These are phyloP conservation scores for Drosophila oshimai DNA, from an alignment of 1,140 invertebrate genomes.

Conservation along the genomic window DNA sequence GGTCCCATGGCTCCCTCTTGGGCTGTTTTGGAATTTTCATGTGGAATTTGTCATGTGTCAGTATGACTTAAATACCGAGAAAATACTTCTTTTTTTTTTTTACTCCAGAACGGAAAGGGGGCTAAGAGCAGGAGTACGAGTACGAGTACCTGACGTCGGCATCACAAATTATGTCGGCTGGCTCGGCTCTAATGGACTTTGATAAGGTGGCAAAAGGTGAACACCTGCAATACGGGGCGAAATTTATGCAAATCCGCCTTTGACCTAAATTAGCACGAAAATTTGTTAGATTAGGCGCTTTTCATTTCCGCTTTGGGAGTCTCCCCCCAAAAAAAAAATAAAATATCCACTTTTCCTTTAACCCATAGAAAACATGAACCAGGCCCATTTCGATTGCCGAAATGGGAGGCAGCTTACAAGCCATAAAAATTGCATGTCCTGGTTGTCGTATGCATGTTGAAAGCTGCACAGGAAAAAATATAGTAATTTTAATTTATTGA, in stretches of 20 bases:
- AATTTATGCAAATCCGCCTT: constrained; percentile 79
- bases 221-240: constrained; percentile 31
- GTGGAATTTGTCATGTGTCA: constrained; percentile 78
- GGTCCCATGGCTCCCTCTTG: constrained; percentile 12
- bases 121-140: not conserved
- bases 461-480: not conserved
- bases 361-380: constrained; percentile 15
- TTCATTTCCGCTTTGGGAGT: constrained; percentile 55
- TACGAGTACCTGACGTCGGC: constrained; percentile 15
- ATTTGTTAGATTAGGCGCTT: constrained; percentile 77
- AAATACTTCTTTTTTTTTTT: constrained; percentile 52
- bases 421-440: constrained; percentile 74
- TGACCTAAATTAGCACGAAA: constrained; percentile 80
- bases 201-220: constrained; percentile 71
- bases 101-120: not conserved
- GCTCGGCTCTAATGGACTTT: constrained; percentile 67
- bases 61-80: constrained; percentile 77
- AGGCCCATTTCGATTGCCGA: constrained; percentile 48
- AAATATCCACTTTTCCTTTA: not conserved
- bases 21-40: constrained; percentile 56
- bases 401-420: constrained; percentile 56
- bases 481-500: no score
- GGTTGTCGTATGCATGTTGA: constrained; percentile 44
- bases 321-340: constrained; percentile 25
- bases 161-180: constrained; percentile 49